Conservation (phyloP, 1,140 invertebrate species). For the Ectropis grisescens region DNA sequence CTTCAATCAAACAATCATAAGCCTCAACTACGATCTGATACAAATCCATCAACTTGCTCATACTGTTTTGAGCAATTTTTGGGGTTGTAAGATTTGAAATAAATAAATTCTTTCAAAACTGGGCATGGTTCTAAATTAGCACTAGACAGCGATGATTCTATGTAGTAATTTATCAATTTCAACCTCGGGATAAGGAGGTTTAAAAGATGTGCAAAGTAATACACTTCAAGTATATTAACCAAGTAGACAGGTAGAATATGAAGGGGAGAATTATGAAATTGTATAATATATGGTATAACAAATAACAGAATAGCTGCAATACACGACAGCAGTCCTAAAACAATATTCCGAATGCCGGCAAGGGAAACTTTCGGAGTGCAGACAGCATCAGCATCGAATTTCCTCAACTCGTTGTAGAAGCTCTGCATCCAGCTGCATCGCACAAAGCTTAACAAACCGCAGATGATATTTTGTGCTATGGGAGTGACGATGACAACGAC, state of each 20-base stretch:
- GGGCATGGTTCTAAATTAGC: slow-evolving; percentile 1
- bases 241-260: slow-evolving; percentile 13
- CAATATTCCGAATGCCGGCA: no score
- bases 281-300: no score
- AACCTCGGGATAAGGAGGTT: slow-evolving; percentile 24
- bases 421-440: slow-evolving; percentile 12
- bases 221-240: slow-evolving; percentile 17
- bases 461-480: no score
- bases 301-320: no score
- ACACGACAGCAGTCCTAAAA: no score
- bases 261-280: no score
- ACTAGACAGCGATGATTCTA: slow-evolving; percentile 17
- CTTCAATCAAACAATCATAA: slow-evolving; percentile 37
- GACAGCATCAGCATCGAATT: slow-evolving; percentile 19
- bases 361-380: slow-evolving; percentile 18
- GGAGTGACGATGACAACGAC: no score
- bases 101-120: not conserved
- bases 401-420: slow-evolving; percentile 16
- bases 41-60: slow-evolving; percentile 35
- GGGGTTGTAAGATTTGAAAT: not conserved
- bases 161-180: slow-evolving; percentile 20
- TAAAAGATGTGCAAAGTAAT: slow-evolving; percentile 25
- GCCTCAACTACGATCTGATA: slow-evolving; percentile 36
- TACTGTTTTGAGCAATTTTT: slow-evolving; percentile 10
- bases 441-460: slow-evolving; percentile 9